Conservation (phyloP, 2,797 vertebrate species). For the Sylvia borin region DNA sequence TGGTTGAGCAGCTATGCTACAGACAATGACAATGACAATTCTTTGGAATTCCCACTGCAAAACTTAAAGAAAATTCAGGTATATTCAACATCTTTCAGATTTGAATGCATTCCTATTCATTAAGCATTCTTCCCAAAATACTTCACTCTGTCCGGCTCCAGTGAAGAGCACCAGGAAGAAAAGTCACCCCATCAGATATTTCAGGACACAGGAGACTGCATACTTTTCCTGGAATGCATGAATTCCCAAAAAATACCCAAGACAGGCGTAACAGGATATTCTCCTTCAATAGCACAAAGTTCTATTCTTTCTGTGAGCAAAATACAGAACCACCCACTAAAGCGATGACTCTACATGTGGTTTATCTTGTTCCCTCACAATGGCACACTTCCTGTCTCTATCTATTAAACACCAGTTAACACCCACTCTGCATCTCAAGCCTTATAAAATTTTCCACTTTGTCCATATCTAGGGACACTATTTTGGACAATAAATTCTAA, state of each 20-base stretch:
- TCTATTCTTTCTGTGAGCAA: constrained; percentile 50
- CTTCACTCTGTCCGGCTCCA: background rate
- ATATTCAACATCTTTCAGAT: background rate
- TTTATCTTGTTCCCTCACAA: constrained; percentile 54
- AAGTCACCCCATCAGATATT: background rate
- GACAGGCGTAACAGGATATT: constrained; percentile 28
- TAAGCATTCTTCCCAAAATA: background rate
- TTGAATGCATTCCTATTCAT: background rate
- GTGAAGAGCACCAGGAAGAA: background rate
- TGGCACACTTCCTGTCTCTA: constrained; percentile 41
- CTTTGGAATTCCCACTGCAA: background rate
- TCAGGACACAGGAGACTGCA: background rate
- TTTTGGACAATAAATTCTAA: background rate
- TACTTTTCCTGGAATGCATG: constrained; percentile 2
- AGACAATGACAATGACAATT: background rate
- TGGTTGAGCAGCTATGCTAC: background rate
- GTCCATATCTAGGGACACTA: background rate
- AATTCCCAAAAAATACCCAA: background rate
- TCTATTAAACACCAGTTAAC: constrained; percentile 28
- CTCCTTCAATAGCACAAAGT: constrained; percentile 52
- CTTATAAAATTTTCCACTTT: background rate
- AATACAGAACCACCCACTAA: constrained; percentile 47
- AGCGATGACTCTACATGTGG: constrained; percentile 42
- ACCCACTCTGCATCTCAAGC: constrained; percentile 25
- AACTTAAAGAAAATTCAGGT: background rate